Evolutionary conservation across 2,888 invertebrate genomes (phyloP).

Genomic region (Limenitis camilla): DNA sequence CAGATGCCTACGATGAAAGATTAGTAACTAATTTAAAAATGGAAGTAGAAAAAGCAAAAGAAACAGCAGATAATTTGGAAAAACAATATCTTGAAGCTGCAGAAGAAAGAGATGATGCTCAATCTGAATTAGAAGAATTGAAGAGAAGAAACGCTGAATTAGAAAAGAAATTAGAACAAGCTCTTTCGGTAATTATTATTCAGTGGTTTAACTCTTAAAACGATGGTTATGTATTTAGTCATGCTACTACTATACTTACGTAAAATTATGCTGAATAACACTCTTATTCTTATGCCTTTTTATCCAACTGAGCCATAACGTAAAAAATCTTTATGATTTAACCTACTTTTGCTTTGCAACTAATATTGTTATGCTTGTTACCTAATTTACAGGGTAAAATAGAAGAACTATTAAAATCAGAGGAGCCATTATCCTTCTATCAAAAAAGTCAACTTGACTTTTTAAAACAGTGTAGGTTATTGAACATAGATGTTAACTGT

Average conservation of each 20-base stretch:
- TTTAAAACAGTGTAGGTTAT: slow-evolving; percentile 65
- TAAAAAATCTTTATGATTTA: not conserved
- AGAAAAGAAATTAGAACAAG: slow-evolving; percentile 84
- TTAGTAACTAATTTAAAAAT: slow-evolving; percentile 80
- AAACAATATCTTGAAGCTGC: slow-evolving; percentile 84
- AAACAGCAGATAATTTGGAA: slow-evolving; percentile 86
- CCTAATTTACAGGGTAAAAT: slow-evolving; percentile 52
- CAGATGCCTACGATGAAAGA: slow-evolving; percentile 77
- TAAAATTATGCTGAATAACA: not conserved
- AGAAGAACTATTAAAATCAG: slow-evolving; percentile 46
- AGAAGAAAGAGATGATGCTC: slow-evolving; percentile 83
- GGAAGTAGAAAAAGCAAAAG: slow-evolving; percentile 84
- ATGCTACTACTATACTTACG: not conserved
- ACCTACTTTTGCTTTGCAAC: slow-evolving; percentile 3
- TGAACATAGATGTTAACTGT: slow-evolving; percentile 57
- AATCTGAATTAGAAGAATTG: slow-evolving; percentile 85
- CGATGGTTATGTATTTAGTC: not conserved
- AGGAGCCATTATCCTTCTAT: slow-evolving; percentile 65
- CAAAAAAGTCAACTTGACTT: slow-evolving; percentile 66
- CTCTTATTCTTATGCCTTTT: not conserved
- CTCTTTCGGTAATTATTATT: slow-evolving; percentile 68
- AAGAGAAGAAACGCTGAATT: slow-evolving; percentile 84
- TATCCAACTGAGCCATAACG: not conserved
- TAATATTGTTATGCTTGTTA: slow-evolving; percentile 29
- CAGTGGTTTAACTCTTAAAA: slow-evolving; percentile 3